Evolutionary conservation across 2,888 invertebrate species (phyloP).

Genomic region (Hymenopus coronatus): DNA sequence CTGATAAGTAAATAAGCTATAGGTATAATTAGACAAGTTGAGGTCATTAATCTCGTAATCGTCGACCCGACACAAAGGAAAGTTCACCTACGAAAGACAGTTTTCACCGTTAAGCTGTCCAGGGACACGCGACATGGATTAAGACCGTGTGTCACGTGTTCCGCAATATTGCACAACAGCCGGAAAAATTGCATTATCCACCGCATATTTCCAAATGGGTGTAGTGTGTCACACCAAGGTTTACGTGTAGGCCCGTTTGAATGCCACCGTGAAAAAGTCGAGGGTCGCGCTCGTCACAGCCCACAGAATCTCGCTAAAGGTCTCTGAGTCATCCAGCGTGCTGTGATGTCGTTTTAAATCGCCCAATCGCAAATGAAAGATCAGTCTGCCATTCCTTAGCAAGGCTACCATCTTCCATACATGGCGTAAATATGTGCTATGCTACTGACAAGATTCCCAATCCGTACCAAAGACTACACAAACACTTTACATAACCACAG

Average conservation of each 20-base stretch:
- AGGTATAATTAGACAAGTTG: too few species aligned
- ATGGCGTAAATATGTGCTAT: too few species aligned
- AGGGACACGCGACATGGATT: background rate
- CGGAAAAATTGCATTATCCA: background rate
- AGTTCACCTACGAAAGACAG: background rate
- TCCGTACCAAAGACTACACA: too few species aligned
- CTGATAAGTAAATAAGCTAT: too few species aligned
- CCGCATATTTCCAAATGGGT: background rate
- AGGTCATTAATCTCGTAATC: too few species aligned
- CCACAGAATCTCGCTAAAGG: background rate
- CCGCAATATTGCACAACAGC: background rate
- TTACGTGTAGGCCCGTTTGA: conserved; percentile 1
- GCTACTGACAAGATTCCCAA: too few species aligned
- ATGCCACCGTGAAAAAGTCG: conserved; percentile 8
- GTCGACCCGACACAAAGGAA: background rate
- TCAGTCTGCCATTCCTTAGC: background rate
- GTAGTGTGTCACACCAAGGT: background rate
- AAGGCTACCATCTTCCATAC: background rate
- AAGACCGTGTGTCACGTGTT: background rate
- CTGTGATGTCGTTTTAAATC: background rate
- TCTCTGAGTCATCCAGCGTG: background rate
- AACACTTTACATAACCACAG: too few species aligned
- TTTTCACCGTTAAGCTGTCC: background rate
- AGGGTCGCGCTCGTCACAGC: background rate
- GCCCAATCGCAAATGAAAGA: background rate